These are phyloP conservation scores for Penelope pileata DNA, from an alignment of 2,113 vertebrate species.

Conservation along the genomic window DNA sequence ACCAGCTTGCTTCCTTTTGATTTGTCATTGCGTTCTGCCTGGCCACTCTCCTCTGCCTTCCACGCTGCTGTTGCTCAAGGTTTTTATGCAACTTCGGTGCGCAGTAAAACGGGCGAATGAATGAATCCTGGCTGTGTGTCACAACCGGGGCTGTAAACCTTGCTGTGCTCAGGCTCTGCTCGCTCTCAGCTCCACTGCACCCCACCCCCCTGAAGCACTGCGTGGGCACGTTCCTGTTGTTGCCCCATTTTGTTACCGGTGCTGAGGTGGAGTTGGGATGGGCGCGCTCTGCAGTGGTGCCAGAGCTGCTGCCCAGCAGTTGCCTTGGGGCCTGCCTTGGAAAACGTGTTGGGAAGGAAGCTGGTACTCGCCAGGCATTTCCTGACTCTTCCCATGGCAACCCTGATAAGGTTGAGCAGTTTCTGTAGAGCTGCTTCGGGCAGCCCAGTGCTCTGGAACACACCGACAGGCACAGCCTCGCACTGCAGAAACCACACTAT, in stretches of 20 bases:
- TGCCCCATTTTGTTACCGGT: neutral
- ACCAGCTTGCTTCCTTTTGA: neutral
- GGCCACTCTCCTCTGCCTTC: neutral
- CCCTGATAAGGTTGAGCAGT: neutral
- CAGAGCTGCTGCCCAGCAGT: neutral
- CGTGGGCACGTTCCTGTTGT: neutral
- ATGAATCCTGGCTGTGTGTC: neutral
- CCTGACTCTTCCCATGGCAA: neutral
- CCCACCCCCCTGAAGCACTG: neutral
- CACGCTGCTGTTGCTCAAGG: neutral
- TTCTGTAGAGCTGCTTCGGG: neutral
- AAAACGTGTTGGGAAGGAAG: neutral
- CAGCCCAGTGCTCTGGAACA: neutral
- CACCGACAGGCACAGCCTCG: neutral
- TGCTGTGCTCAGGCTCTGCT: rapidly evolving
- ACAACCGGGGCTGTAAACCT: neutral
- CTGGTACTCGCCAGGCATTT: neutral
- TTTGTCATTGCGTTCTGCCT: neutral
- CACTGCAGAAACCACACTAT: neutral
- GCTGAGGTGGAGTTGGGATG: neutral
- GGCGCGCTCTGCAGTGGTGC: neutral
- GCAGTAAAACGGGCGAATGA: neutral
- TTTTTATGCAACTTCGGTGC: neutral
- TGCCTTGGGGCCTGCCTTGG: neutral
- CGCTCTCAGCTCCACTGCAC: rapidly evolving